Base-by-base conservation (phyloP, 2,797 vertebrate species). In the Luscinia megarhynchos region DNA sequence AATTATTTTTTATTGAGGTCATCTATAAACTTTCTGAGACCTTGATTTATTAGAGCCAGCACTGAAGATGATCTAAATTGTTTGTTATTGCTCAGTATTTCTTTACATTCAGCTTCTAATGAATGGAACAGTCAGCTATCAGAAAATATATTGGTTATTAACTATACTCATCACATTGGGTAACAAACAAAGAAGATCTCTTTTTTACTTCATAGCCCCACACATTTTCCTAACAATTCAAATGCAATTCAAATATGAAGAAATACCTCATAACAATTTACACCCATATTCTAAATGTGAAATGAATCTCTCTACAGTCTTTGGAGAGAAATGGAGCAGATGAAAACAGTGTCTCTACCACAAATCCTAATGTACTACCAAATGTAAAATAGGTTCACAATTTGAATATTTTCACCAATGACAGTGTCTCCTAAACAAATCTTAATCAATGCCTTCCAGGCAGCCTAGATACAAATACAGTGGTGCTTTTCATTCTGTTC, bases 61-160 rank as follows among this genome's bases (percentile, higher is more conserved):
- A 61, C 32, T 51, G 67, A 90, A 81, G 66, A 79, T 23, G 29
- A 61, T 64, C 23, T 79, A 48, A 93, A 85, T 63, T 46, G 34
- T 73, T 89, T 75, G 36, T 45, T 94, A 40, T 62, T 89, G 40
- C 40, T 90, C 41, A 27, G 34, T 94, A 50, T 80, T 90, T 93
- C 48, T 90, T 84, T 89, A 51, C 40, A 57, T 63, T 66, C 58
- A 89, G 34, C n/a, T 83, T 79, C 75, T 87, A 70, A 80, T 62
- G 50, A 92, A 90, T 2, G 5, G 41, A 77, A 34, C 48, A 61
- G 29, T 27, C 53, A 72, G n/a, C 34, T 79, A 45, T 64, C 57
- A 90, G 62, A 74, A 87, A 72, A 13, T 36, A 24, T 63, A 64
- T 46, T 70, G 58, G 79, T 84, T 84, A 82, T 88, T 80, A 90